A percentile compares a stretch with the other conserved stretches of the same genome.
phyloP scores from a whole-genome alignment of 2,113 vertebrate species.

The Zonotrichia leucophrys region DNA sequence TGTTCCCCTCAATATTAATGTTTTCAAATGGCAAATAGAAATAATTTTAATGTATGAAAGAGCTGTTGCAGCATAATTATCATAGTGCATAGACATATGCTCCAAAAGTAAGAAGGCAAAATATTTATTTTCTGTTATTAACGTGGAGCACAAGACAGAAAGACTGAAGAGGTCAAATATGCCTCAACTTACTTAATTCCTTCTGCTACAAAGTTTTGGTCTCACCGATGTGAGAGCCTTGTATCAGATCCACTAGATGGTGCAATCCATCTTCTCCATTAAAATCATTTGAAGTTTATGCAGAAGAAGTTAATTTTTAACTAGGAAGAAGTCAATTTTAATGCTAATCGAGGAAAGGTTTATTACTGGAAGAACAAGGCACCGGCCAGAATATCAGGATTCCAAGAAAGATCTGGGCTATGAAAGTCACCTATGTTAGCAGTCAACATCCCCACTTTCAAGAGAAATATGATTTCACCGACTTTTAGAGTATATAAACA shows the following conservation, averaged over 20 bases:
- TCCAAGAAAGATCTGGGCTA: background rate
- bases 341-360: background rate
- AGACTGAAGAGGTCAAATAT: background rate
- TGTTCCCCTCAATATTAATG: background rate
- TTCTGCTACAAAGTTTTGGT: background rate
- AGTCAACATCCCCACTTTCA: background rate
- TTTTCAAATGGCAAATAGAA: background rate
- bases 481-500: background rate
- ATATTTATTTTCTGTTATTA: background rate
- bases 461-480: background rate
- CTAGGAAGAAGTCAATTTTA: background rate
- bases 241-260: slow-evolving; percentile 74
- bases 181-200: background rate
- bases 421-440: background rate
- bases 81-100: background rate
- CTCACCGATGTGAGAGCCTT: background rate
- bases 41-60: background rate
- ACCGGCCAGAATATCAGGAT: background rate
- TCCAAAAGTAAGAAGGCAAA: background rate
- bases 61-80: background rate
- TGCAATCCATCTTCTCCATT: slow-evolving; percentile 68
- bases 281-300: background rate
- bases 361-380: background rate
- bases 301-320: background rate
- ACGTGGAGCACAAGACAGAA: background rate